Evolutionary conservation across 92 coral and sea anemone species (phyloP).

Genomic region (Anthopleura xanthogrammica): DNA sequence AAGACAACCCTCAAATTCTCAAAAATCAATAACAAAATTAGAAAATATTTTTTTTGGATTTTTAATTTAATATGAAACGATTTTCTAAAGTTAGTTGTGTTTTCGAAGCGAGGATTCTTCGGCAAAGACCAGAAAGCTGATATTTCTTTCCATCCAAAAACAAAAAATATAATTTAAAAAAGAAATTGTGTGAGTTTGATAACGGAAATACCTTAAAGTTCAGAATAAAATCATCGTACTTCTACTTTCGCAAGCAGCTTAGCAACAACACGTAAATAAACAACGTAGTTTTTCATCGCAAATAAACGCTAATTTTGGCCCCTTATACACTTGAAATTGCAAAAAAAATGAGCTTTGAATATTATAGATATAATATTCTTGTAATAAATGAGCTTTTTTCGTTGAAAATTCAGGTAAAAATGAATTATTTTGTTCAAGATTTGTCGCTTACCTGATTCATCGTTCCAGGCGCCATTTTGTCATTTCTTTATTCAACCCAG

Average conservation of each 20-base stretch:
- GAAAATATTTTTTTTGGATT: too few species aligned
- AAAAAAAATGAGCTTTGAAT: not conserved
- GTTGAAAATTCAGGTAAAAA: not conserved
- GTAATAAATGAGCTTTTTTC: not conserved
- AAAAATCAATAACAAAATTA: not conserved
- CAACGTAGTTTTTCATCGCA: not conserved
- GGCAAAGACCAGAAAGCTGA: not conserved
- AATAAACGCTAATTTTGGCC: not conserved
- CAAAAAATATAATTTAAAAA: not conserved
- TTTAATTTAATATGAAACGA: too few species aligned
- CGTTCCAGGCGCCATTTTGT: conserved; percentile 98
- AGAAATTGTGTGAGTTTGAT: not conserved
- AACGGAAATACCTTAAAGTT: not conserved
- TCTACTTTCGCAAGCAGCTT: conserved; percentile 1
- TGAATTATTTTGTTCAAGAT: not conserved
- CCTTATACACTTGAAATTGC: not conserved
- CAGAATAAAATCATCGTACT: not conserved
- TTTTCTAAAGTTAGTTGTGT: too few species aligned
- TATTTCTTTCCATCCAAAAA: not conserved
- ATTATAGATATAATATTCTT: not conserved
- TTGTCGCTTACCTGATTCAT: conserved; percentile 66
- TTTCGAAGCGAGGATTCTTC: too few species aligned
- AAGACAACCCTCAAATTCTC: not conserved
- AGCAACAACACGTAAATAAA: conserved; percentile 31
- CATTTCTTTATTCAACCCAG: conserved; percentile 7